Evolutionary conservation across 2,888 invertebrate species (phyloP).

Genomic region (Fragum fragum): DNA sequence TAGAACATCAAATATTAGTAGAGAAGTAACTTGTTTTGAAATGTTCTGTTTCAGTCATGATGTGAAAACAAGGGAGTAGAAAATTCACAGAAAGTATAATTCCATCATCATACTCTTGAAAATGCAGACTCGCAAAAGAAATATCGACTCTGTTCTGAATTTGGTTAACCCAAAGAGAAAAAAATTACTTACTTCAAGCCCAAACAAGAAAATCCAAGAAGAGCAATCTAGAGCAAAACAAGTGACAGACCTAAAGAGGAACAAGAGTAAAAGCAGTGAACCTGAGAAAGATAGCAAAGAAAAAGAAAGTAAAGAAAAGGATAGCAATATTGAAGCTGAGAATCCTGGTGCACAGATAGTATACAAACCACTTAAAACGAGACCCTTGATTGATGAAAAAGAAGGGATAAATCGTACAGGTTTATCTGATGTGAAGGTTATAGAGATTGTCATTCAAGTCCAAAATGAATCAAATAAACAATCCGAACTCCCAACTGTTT

Average conservation of each 20-base stretch:
- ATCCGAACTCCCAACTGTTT: not conserved
- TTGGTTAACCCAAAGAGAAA: slow-evolving; percentile 12
- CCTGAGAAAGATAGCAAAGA: not conserved
- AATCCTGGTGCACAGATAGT: not conserved
- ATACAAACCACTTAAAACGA: slow-evolving; percentile 17
- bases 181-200: not conserved
- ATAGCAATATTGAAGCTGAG: not conserved
- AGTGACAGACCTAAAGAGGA: too few relatives aligned
- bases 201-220: not conserved
- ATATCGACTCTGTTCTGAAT: slow-evolving; percentile 13
- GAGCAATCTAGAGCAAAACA: not conserved
- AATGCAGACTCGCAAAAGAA: slow-evolving; percentile 29
- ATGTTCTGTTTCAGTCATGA: too few relatives aligned
- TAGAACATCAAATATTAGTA: too few relatives aligned
- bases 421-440: not conserved
- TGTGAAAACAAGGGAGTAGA: too few relatives aligned
- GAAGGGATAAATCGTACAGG: not conserved
- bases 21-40: too few relatives aligned
- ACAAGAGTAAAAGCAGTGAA: not conserved
- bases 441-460: not conserved
- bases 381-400: not conserved
- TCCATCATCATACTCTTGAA: not conserved
- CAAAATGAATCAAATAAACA: not conserved
- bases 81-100: too few relatives aligned
- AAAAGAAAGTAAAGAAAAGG: not conserved